phyloP scores from a whole-genome alignment of 2,113 vertebrate species.

The Megaceryle maxima region DNA sequence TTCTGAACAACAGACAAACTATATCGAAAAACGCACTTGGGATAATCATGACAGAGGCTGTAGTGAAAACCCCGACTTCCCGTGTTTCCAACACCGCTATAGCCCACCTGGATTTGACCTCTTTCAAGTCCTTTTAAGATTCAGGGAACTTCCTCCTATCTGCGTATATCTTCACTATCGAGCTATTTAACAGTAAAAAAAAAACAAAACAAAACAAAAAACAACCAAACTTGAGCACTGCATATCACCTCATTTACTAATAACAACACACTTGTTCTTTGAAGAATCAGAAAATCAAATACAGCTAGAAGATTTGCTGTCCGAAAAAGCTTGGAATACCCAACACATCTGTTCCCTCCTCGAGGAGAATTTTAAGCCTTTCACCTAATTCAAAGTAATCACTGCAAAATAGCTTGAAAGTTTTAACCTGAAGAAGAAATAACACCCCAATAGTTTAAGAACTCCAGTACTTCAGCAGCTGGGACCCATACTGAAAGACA shows the following conservation, averaged over 20 bases:
- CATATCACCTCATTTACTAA: neutral
- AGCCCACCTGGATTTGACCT: neutral
- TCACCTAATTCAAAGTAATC: neutral
- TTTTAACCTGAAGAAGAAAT: neutral
- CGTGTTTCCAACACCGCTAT: neutral
- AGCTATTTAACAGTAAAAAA: neutral
- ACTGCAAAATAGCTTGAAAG: neutral
- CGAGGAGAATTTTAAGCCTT: neutral
- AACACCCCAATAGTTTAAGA: neutral
- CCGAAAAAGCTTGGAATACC: neutral
- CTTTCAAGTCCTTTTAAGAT: neutral
- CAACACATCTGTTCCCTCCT: rapidly evolving
- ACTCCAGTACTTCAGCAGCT: neutral
- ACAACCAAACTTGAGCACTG: neutral
- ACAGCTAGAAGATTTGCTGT: neutral
- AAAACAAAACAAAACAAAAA: no score
- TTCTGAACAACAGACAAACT: neutral
- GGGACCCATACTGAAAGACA: neutral
- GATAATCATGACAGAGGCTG: neutral
- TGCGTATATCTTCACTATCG: rapidly evolving
- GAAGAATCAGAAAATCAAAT: neutral
- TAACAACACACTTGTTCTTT: no score
- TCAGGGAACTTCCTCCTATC: neutral
- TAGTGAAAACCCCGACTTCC: neutral
- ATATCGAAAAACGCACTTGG: neutral